Evolutionary conservation across 1,140 invertebrate genomes (phyloP).

Genomic region (Zaprionus capensis): DNA sequence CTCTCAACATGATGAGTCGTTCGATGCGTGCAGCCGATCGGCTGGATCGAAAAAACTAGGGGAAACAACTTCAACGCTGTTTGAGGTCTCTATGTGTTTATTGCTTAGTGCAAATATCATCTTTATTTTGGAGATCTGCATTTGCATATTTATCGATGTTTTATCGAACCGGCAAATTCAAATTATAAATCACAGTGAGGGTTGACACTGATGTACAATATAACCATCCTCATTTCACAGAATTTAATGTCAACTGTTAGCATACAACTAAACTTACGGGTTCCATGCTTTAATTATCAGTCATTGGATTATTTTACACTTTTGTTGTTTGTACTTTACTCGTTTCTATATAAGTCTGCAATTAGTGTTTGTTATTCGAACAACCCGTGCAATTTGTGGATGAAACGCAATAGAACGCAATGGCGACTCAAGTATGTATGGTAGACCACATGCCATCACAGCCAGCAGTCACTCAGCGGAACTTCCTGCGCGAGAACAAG

Average conservation of each 20-base stretch:
- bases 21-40: too few species aligned
- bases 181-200: too few species aligned
- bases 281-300: background rate
- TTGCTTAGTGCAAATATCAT: too few species aligned
- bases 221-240: background rate
- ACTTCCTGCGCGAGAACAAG: constrained; percentile 59
- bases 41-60: too few species aligned
- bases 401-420: constrained; percentile 9
- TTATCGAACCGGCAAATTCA: too few species aligned
- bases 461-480: constrained; percentile 24
- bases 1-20: too few species aligned
- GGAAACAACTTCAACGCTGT: too few species aligned
- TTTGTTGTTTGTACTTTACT: constrained; percentile 23
- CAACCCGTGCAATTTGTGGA: constrained; percentile 13
- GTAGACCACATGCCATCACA: background rate
- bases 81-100: too few species aligned
- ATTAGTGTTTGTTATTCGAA: constrained; percentile 6
- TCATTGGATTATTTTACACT: constrained; percentile 20
- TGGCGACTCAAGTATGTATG: background rate
- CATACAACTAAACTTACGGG: too few species aligned
- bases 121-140: too few species aligned
- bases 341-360: constrained; percentile 1
- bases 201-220: background rate
- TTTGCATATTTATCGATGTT: too few species aligned
- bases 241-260: background rate